Conservation (phyloP, 2,888 invertebrate species). For the Calameuta pallipes region DNA sequence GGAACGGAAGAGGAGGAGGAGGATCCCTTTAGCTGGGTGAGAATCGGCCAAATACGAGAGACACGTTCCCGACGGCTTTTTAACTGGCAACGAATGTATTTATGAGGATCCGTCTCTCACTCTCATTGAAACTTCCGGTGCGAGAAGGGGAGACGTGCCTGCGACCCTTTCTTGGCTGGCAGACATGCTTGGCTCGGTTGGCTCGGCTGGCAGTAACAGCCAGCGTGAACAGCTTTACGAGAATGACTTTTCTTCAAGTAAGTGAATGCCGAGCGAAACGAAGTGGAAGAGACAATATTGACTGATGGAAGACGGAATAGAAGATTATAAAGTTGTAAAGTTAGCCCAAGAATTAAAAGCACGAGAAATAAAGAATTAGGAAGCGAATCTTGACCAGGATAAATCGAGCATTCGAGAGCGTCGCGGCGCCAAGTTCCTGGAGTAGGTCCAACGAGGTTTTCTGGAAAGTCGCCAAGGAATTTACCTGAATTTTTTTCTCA, state of each 20-base stretch:
- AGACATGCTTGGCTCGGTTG: not conserved
- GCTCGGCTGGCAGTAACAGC: not conserved
- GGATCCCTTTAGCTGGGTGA: not conserved
- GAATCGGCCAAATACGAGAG: not conserved
- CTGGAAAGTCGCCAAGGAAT: conserved; percentile 55
- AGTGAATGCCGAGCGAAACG: not conserved
- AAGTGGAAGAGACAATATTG: not conserved
- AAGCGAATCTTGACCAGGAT: not conserved
- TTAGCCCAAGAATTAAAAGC: not conserved
- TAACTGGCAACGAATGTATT: conserved; percentile 46
- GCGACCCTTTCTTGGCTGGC: not conserved
- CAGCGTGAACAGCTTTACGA: not conserved
- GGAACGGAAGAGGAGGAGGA: not conserved
- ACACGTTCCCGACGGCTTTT: conserved; percentile 31
- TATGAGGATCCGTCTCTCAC: conserved; percentile 52
- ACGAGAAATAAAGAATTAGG: not conserved
- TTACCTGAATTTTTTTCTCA: conserved; percentile 58
- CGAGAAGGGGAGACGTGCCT: conserved; percentile 14
- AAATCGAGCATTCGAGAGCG: conserved; percentile 1
- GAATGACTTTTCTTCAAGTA: not conserved
- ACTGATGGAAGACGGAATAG: not conserved
- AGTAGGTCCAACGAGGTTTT: conserved; percentile 31
- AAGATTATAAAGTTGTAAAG: not conserved
- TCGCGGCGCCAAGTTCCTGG: conserved; percentile 2
- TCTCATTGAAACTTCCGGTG: conserved; percentile 60